Evolutionary conservation across 2,113 vertebrate species (phyloP), one percentile per base, ranked within the genome.

Genomic region (Oceanites oceanicus): DNA sequence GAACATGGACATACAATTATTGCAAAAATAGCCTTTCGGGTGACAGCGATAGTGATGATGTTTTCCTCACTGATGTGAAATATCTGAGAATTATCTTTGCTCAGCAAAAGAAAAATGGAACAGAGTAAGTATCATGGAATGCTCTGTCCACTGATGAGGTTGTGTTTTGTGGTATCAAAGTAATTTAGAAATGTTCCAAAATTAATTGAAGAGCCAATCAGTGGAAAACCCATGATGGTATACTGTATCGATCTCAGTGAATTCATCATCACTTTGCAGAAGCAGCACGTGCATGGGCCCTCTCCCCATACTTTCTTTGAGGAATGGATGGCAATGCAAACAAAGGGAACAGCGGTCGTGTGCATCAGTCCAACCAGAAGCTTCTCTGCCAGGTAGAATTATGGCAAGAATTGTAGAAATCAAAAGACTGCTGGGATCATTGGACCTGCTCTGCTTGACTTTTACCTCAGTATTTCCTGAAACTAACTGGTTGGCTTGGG

Each of bases 211-310:
- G 70, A 67, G 55, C 9, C 30, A 47, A 27, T 78, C 29, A 25
- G 32, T 56, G n/a, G 78, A 34, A 89, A 56, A 22, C 6, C 34
- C 26, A 1, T 1, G 5, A 9, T 21, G 55, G 50, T 36, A 9
- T 15, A 3, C 19, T 15, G 0, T 44, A 18, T n/a, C 0, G 3
- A 13, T 66, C 58, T 23, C 50, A 26, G 75, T 27, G 50, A 38
- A n/a, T 30, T 42, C 44, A 10, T 30, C 16, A 3, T 36, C 63
- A 11, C 53, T 76, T n/a, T 32, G 53, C 71, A 42, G 88, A 19
- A 61, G 59, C 45, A 70, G 62, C 6, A 6, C 6, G 27, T 45
- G 36, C 40, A 15, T 1, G 8, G 32, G 66, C 42, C 45, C 55
- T 59, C 36, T 71, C 61, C n/a, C 20, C 25, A 11, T 38, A 8